Evolutionary conservation across 2,888 invertebrate genomes (phyloP).

Genomic region (Norana najaformis): DNA sequence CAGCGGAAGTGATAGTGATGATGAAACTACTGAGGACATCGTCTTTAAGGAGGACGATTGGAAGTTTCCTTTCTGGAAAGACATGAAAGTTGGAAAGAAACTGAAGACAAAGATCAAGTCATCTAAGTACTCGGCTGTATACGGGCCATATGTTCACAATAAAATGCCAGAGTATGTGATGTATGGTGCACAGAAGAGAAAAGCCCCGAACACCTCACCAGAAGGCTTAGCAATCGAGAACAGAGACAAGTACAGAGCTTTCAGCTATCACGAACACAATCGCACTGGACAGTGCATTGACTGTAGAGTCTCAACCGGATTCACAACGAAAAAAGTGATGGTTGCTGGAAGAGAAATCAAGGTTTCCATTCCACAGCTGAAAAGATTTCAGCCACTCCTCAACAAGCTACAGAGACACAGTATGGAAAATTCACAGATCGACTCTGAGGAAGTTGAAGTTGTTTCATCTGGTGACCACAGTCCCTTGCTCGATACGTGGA

Average conservation of each 20-base stretch:
- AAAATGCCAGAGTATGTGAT: background rate
- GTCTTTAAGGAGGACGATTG: slow-evolving; percentile 25
- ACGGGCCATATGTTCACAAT: background rate
- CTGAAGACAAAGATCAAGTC: background rate
- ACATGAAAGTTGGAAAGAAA: slow-evolving; percentile 23
- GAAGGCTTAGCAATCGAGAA: background rate
- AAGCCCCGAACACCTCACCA: background rate
- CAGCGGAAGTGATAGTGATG: slow-evolving; percentile 24
- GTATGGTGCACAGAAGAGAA: background rate
- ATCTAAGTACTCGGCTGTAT: background rate
- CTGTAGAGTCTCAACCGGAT: background rate
- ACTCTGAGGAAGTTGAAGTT: background rate
- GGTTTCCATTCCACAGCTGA: slow-evolving; percentile 17
- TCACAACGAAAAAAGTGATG: background rate
- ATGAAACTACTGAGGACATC: background rate
- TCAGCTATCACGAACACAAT: slow-evolving; percentile 17
- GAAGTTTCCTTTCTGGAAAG: slow-evolving; percentile 37
- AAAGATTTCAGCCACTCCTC: background rate
- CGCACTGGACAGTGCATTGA: background rate
- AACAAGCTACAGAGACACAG: background rate
- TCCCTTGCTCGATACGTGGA: slow-evolving; percentile 25
- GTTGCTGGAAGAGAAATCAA: slow-evolving; percentile 17
- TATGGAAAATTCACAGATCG: background rate
- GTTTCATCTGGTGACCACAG: background rate
- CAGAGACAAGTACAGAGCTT: slow-evolving; percentile 14